Evolutionary conservation across 1,140 invertebrate species (phyloP).

Genomic region (Drosophila simulans): DNA sequence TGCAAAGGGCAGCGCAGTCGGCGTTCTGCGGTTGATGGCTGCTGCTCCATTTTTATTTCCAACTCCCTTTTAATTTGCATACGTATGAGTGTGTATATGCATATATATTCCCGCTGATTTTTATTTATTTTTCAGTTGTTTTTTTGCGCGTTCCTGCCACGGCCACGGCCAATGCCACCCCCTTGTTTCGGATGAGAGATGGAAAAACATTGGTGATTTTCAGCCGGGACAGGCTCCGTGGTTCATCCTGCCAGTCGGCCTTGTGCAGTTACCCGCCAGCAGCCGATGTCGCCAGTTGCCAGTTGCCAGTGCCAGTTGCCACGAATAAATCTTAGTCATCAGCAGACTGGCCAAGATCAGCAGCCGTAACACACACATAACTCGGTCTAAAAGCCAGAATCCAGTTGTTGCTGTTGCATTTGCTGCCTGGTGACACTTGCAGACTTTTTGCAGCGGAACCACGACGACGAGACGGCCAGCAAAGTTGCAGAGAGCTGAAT

Average conservation of each 20-base stretch:
- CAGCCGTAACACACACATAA: neutral
- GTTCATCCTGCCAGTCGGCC: constrained; percentile 81
- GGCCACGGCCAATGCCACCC: constrained; percentile 79
- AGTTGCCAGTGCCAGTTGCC: constrained; percentile 65
- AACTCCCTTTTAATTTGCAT: constrained; percentile 75
- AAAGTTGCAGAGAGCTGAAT: constrained; percentile 73
- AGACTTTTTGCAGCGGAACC: constrained; percentile 44
- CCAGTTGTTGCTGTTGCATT: neutral
- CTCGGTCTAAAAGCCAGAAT: constrained; percentile 21
- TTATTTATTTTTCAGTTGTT: constrained; percentile 45
- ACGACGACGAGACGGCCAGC: constrained; percentile 33
- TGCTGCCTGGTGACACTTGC: constrained; percentile 64
- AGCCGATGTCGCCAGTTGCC: constrained; percentile 82
- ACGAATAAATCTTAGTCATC: constrained; percentile 83
- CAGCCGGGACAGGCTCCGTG: constrained; percentile 74
- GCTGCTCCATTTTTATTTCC: constrained; percentile 81
- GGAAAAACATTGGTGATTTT: constrained; percentile 27
- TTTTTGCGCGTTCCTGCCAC: constrained; percentile 49
- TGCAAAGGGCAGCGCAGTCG: constrained; percentile 34
- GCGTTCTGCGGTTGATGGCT: constrained; percentile 59
- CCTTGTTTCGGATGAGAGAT: constrained; percentile 31
- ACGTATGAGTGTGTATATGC: constrained; percentile 27
- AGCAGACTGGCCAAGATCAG: constrained; percentile 60
- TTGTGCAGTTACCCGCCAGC: constrained; percentile 82
- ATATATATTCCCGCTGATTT: constrained; percentile 29